A percentile compares a stretch with the other conserved stretches of the same genome.
phyloP scores from a whole-genome alignment of 2,888 invertebrate genomes.

The Nomada lathburiana region DNA sequence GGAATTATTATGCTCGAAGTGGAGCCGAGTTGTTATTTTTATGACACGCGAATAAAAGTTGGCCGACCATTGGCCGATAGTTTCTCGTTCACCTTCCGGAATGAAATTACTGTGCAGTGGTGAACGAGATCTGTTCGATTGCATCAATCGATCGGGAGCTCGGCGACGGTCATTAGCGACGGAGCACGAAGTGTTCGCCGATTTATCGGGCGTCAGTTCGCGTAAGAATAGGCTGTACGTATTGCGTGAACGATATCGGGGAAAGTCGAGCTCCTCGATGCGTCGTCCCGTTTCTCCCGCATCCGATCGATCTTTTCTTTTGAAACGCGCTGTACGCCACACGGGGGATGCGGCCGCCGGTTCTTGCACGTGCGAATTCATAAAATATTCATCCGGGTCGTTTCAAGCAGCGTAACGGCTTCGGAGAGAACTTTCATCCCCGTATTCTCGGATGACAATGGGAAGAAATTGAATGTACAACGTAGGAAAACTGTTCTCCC shows the following conservation, averaged over 20 bases:
- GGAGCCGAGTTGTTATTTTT: conserved; percentile 14
- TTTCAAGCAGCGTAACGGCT: conserved; percentile 56
- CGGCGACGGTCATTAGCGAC: neutral
- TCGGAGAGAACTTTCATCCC: conserved; percentile 37
- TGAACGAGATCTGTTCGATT: neutral
- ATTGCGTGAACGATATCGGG: conserved; percentile 37
- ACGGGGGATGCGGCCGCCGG: conserved; percentile 25
- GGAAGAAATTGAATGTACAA: conserved; percentile 60
- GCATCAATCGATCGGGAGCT: neutral
- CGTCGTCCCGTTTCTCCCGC: neutral
- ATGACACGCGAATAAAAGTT: conserved; percentile 18
- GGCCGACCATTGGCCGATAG: neutral
- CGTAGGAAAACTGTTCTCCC: conserved; percentile 37
- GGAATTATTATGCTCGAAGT: conserved; percentile 21
- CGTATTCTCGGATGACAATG: conserved; percentile 47
- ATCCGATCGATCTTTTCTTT: conserved; percentile 32
- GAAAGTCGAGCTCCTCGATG: neutral
- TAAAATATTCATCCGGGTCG: conserved; percentile 64
- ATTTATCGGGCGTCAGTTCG: conserved; percentile 44
- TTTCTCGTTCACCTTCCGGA: neutral
- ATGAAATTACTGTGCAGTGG: neutral
- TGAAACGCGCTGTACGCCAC: conserved; percentile 33
- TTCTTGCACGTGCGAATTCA: conserved; percentile 59
- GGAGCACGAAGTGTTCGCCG: neutral
- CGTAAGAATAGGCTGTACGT: conserved; percentile 34